Evolutionary conservation across 2,113 vertebrate species (phyloP).

Genomic region (Notarius lentiginosus): DNA sequence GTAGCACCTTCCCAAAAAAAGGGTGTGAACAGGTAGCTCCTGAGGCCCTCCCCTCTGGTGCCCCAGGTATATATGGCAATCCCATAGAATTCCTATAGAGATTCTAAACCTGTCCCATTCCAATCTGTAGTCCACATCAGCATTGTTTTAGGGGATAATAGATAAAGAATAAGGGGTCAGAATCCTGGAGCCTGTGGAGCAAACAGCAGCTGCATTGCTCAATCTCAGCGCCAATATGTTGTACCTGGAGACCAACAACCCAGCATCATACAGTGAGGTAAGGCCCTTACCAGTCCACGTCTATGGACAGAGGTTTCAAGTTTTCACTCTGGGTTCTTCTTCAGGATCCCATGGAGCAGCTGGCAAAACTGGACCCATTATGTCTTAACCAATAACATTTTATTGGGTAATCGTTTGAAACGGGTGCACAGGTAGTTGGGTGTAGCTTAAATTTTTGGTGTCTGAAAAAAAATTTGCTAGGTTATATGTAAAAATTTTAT

Average conservation of each 20-base stretch:
- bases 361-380: conserved; percentile 19
- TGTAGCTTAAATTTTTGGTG: not conserved
- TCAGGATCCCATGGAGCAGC: conserved; percentile 32
- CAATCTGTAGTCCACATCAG: conserved; percentile 68
- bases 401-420: not conserved
- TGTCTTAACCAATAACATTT: not conserved
- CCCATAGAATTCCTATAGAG: conserved; percentile 84
- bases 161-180: conserved; percentile 79
- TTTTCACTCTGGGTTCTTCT: not conserved
- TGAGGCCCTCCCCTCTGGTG: conserved; percentile 83
- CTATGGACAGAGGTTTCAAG: not conserved
- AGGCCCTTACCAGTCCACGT: conserved; percentile 61
- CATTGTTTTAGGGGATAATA: conserved; percentile 72
- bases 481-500: not conserved
- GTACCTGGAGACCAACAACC: conserved; percentile 97
- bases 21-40: conserved; percentile 90
- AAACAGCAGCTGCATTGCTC: conserved; percentile 92
- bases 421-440: not conserved
- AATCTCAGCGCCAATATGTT: conserved; percentile 99
- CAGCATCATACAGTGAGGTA: conserved; percentile 97
- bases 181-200: conserved; percentile 98
- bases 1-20: conserved; percentile 64
- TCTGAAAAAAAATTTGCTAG: not conserved
- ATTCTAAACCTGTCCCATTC: conserved; percentile 78
- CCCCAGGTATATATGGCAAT: conserved; percentile 89